Evolutionary conservation across 2,797 vertebrate species (phyloP), one percentile per base, ranked within the genome.

Genomic region (Rhinoraja longicauda): DNA sequence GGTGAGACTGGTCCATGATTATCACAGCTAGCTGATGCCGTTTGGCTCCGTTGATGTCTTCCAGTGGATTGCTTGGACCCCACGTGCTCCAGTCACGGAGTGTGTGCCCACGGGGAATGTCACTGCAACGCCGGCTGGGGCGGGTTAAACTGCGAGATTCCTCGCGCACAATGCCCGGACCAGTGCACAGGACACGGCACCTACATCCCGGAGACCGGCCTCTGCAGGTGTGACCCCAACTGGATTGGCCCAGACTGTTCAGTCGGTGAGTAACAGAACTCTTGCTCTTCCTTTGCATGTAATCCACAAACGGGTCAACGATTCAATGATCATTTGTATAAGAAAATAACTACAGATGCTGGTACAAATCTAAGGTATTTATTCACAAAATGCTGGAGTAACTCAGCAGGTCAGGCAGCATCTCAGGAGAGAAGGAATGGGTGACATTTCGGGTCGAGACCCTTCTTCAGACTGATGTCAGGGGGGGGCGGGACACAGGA

Each of bases 241-340:
- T 99, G 99, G 99, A 99, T 99, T 98, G 99, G 98, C 94, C 98
- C 99, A 0, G 99, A 99, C 97, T 99, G 98, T 96, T 98, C 98
- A 1, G 97, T 98, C 93, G 99, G 99, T 99, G 95, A 97, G 98
- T 39, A 73, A 72, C 72, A 64, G 3, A 29, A 39, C 62, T 73
- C 75, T 13, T 13, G 57, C 57, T 92, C 70, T 92, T 19, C 73
- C 64, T 24, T 39, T 73, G 24, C 36, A 36, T 29, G 53, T 57
- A 73, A 45, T 24, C n/a, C 67, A n/a, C 10, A 32, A 88, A 88
- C 2, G 45, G 45, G 45, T 45, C 45, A 45, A 45, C 45, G 0
- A 45, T n/a, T n/a, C n/a, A n/a, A n/a, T n/a, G n/a, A n/a, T n/a
- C n/a, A n/a, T n/a, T n/a, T 3, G 45, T 45, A 45, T 45, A 45